Conservation (phyloP, 2,797 vertebrate species). For the Paguma larvata region DNA sequence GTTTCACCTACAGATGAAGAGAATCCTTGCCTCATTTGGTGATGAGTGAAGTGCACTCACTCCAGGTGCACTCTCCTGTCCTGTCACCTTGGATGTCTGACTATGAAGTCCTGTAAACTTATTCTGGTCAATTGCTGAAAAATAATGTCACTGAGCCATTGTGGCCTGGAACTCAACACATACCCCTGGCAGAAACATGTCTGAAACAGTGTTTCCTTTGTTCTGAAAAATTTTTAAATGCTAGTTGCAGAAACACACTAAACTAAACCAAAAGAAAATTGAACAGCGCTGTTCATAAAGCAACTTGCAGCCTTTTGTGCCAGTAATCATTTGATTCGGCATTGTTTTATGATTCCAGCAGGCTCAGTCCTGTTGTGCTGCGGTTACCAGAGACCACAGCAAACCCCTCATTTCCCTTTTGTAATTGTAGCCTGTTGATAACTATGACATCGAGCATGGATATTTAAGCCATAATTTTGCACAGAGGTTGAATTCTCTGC, state of each 20-base stretch:
- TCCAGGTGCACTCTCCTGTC: neutral
- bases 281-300: neutral
- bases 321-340: constrained; percentile 24
- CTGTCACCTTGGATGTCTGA: neutral
- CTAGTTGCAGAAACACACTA: constrained; percentile 41
- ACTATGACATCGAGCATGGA: neutral
- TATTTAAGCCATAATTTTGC: constrained; percentile 38
- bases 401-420: neutral
- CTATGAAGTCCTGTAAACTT: neutral
- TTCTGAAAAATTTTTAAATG: constrained; percentile 40
- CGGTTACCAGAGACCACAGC: neutral
- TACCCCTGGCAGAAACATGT: constrained; percentile 5
- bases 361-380: neutral
- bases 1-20: neutral
- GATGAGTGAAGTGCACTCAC: neutral
- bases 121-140: constrained; percentile 15
- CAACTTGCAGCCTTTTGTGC: neutral
- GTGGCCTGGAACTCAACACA: neutral
- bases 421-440: constrained; percentile 31
- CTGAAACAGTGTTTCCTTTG: constrained; percentile 52
- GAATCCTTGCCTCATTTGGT: neutral
- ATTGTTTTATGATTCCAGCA: constrained; percentile 59
- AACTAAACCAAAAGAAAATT: constrained; percentile 59
- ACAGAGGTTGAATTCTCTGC: neutral
- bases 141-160: constrained; percentile 35